Conservation (phyloP, 1,140 invertebrate genomes). For the Oryctes rhinoceros region DNA sequence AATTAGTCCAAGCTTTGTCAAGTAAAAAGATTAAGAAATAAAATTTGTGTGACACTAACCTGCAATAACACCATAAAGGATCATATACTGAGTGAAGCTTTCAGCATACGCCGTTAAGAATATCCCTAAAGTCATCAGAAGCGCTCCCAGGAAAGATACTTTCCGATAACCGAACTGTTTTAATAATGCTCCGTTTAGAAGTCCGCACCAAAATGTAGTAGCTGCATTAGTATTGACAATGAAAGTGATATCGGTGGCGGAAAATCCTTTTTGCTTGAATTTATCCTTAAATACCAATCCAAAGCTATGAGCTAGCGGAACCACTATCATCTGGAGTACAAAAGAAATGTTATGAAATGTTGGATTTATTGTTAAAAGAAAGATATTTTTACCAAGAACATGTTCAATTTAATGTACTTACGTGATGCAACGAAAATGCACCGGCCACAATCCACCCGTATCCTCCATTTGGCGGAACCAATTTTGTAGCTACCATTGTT, state of each 20-base stretch:
- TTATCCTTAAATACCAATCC: conserved; percentile 72
- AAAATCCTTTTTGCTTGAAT: conserved; percentile 66
- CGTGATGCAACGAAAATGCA: conserved; percentile 29
- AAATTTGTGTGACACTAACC: conserved; percentile 46
- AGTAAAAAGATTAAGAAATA: no score
- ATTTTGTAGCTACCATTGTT: neutral
- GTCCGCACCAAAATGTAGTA: conserved; percentile 67
- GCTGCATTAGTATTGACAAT: conserved; percentile 74
- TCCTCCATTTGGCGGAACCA: conserved; percentile 20
- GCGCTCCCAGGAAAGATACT: conserved; percentile 67
- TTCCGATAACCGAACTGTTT: conserved; percentile 71
- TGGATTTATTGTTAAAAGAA: neutral
- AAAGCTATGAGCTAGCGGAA: conserved; percentile 72
- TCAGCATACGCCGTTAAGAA: conserved; percentile 66
- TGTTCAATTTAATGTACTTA: neutral
- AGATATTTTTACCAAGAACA: no score
- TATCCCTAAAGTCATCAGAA: conserved; percentile 67
- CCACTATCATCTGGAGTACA: conserved; percentile 66
- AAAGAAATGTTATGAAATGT: neutral
- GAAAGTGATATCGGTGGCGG: conserved; percentile 69
- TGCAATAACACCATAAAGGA: conserved; percentile 71
- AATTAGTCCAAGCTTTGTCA: no score
- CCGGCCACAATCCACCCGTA: neutral
- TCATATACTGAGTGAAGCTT: conserved; percentile 67
- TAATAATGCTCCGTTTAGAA: conserved; percentile 72